Evolutionary conservation across 2,888 invertebrate species (phyloP).

Genomic region (Pandemis heparana): DNA sequence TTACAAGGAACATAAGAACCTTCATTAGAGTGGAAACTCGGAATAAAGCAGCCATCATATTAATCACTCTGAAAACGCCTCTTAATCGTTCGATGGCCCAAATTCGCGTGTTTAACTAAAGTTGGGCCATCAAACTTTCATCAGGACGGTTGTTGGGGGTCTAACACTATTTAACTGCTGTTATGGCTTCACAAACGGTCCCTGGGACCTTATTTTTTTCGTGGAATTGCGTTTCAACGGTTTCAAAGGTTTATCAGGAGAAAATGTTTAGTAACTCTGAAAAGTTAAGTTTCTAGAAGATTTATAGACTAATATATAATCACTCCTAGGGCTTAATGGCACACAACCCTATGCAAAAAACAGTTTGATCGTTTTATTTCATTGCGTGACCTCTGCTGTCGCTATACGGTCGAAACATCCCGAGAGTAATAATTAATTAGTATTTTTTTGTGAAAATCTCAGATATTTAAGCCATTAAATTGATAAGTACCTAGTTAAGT

Average conservation of each 20-base stretch:
- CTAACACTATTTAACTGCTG: slow-evolving; percentile 43
- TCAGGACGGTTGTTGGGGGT: slow-evolving; percentile 35
- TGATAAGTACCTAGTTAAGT: too few species aligned
- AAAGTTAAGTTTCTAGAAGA: too few species aligned
- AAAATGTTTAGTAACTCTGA: too few species aligned
- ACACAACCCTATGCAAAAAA: too few species aligned
- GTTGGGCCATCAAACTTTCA: slow-evolving; percentile 45
- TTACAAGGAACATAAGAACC: slow-evolving; percentile 29
- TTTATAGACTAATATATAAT: too few species aligned
- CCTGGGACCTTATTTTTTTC: slow-evolving; percentile 29
- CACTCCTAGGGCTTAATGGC: too few species aligned
- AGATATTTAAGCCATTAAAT: too few species aligned
- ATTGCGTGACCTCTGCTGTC: too few species aligned
- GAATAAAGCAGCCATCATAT: slow-evolving; percentile 38
- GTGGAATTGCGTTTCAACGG: slow-evolving; percentile 27
- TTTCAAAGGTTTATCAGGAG: background rate
- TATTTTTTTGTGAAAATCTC: too few species aligned
- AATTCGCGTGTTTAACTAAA: slow-evolving; percentile 44
- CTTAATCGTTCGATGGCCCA: slow-evolving; percentile 45
- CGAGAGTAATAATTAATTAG: too few species aligned
- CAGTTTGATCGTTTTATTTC: too few species aligned
- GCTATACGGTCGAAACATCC: too few species aligned
- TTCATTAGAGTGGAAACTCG: slow-evolving; percentile 24
- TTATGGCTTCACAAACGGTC: slow-evolving; percentile 35
- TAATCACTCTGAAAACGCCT: slow-evolving; percentile 41